Evolutionary conservation across 1,140 invertebrate genomes (phyloP).

Genomic region (Scaptodrosophila lebanonensis): DNA sequence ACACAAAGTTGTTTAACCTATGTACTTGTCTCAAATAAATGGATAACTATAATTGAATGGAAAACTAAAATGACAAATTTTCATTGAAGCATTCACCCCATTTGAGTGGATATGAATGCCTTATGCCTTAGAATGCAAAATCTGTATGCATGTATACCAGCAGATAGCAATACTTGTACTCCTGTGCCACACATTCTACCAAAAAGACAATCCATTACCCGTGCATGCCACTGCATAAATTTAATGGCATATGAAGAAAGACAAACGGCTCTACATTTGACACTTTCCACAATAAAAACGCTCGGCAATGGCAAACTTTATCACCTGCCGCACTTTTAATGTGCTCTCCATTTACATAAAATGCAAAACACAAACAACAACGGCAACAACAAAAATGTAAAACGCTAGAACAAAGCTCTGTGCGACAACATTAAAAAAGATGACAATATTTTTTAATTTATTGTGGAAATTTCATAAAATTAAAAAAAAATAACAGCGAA

Average conservation of each 20-base stretch:
- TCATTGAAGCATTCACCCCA: background rate
- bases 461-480: constrained; percentile 69
- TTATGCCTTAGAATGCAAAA: no score
- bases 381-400: background rate
- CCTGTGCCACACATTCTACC: background rate
- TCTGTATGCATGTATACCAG: constrained; percentile 1
- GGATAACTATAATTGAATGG: constrained; percentile 3
- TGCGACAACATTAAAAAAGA: constrained; percentile 36
- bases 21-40: no score
- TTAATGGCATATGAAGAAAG: no score
- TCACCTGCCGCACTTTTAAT: no score
- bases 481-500: constrained; percentile 29
- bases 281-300: constrained; percentile 64
- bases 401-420: constrained; percentile 28
- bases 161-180: constrained; percentile 25
- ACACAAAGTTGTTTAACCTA: no score
- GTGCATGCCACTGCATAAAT: constrained; percentile 59
- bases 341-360: constrained; percentile 57
- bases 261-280: no score
- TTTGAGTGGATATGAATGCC: no score
- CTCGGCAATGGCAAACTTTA: constrained; percentile 44
- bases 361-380: constrained; percentile 20
- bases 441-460: constrained; percentile 74
- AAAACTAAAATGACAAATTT: background rate
- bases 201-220: no score